Evolutionary conservation across 2,888 invertebrate species (phyloP), one percentile per base, ranked within the genome.

Genomic region (Acanthoscelides obtectus): DNA sequence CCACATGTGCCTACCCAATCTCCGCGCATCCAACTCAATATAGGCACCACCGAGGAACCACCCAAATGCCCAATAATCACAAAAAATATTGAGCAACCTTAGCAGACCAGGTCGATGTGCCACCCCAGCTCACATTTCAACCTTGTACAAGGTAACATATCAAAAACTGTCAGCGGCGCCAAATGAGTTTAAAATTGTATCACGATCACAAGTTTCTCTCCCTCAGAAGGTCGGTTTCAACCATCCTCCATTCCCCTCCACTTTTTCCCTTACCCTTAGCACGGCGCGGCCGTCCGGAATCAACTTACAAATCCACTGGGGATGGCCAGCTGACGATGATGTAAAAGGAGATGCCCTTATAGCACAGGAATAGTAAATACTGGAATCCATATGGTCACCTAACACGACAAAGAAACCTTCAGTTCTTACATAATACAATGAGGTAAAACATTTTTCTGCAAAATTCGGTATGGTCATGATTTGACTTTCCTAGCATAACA

Each of bases 271-370:
- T 66, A 67, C 20, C 70, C 64, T 64, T 70, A 65, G 74, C 71
- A 68, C 66, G 71, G 75, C 74, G 73, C 75, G 74, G 74, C 74
- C 71, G 74, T 74, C 76, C 77, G 81, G 81, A 82, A 82, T 84
- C 83, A 82, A 81, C 82, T 84, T 84, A 83, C 83, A 83, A 84
- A 84, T 84, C 83, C 83, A 79, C 80, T 82, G 83, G 82, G 83
- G 83, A 83, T 82, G 83, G 83, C 81, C 83, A 82, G 82, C 82
- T 82, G 82, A 80, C 81, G 81, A 82, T 80, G 82, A 82, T 82
- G 82, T 82, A 81, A 82, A 79, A 81, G 79, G 79, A 80, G 77
- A 77, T 78, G 17, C 45, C 45, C 45, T 45, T 3, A 45, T 45
- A 45, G 45, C 12, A 12, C 45, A 45, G 45, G 45, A 45, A 45